Percentiles rank a stretch among this genome's conserved stretches.
These are phyloP conservation scores for Bradypodion pumilum DNA, from an alignment of 2,797 vertebrate species.

Conservation along the genomic window DNA sequence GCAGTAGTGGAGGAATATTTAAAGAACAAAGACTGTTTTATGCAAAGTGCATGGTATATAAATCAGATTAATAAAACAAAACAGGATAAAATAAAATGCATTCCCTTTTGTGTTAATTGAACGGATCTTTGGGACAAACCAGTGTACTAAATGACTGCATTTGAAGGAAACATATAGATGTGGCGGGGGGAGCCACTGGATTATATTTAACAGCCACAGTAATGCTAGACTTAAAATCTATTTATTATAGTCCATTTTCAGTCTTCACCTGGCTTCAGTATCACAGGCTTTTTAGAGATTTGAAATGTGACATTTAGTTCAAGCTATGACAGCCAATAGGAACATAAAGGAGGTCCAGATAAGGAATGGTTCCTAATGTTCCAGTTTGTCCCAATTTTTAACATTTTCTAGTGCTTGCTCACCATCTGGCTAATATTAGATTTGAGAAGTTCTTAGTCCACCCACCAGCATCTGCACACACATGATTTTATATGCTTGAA, in stretches of 20 bases:
- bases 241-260: background rate
- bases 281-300: background rate
- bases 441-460: background rate
- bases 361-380: background rate
- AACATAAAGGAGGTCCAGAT: background rate
- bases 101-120: background rate
- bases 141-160: background rate
- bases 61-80: background rate
- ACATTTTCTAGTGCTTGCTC: background rate
- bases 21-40: slow-evolving; percentile 7
- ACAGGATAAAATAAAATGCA: background rate
- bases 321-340: background rate
- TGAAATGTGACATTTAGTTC: background rate
- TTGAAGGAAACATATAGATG: background rate
- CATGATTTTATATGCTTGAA: background rate
- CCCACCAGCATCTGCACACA: background rate
- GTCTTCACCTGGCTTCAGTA: background rate
- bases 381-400: background rate
- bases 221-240: background rate
- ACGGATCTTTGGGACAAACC: background rate
- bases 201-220: too few species aligned
- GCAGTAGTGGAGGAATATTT: slow-evolving; percentile 14
- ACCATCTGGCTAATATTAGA: background rate
- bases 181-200: background rate
- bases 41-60: slow-evolving; percentile 1